phyloP scores from a whole-genome alignment of 2,113 vertebrate genomes.

The Actenoides lindsayi region DNA sequence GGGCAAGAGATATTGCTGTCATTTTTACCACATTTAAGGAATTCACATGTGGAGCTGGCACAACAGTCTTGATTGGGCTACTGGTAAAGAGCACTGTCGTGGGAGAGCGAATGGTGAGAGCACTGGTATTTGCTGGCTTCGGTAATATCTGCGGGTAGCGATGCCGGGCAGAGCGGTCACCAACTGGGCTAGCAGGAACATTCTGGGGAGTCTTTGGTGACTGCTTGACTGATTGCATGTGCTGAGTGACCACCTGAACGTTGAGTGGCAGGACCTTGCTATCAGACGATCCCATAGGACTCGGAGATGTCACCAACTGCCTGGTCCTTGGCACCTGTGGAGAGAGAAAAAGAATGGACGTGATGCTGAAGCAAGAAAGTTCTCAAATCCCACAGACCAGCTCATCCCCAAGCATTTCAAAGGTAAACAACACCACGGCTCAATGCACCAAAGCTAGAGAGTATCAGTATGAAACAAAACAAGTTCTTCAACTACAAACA shows the following conservation, averaged over 20 bases:
- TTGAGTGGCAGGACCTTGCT: conserved; percentile 93
- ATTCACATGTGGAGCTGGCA: conserved; percentile 90
- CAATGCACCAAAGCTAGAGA: not conserved
- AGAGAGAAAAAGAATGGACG: not conserved
- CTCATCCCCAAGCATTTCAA: not conserved
- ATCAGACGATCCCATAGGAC: conserved; percentile 85
- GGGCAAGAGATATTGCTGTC: conserved; percentile 91
- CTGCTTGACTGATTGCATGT: conserved; percentile 91
- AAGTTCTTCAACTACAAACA: not conserved
- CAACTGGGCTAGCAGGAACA: conserved; percentile 83
- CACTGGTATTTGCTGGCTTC: conserved; percentile 88
- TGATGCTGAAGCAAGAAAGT: not conserved
- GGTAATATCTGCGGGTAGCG: conserved; percentile 96
- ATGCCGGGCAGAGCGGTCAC: conserved; percentile 90
- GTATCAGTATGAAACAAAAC: not conserved
- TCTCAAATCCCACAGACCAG: not conserved
- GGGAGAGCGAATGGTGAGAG: conserved; percentile 91
- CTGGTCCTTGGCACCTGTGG: conserved; percentile 87
- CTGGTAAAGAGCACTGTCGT: conserved; percentile 93
- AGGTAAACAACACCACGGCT: not conserved
- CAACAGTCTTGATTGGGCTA: conserved; percentile 93
- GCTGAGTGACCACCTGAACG: conserved; percentile 94
- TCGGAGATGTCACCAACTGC: conserved; percentile 90
- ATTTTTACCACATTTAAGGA: conserved; percentile 95
- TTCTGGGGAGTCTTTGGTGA: conserved; percentile 90